phyloP scores from a whole-genome alignment of 1,140 invertebrate species.

The Drosophila kikkawai region DNA sequence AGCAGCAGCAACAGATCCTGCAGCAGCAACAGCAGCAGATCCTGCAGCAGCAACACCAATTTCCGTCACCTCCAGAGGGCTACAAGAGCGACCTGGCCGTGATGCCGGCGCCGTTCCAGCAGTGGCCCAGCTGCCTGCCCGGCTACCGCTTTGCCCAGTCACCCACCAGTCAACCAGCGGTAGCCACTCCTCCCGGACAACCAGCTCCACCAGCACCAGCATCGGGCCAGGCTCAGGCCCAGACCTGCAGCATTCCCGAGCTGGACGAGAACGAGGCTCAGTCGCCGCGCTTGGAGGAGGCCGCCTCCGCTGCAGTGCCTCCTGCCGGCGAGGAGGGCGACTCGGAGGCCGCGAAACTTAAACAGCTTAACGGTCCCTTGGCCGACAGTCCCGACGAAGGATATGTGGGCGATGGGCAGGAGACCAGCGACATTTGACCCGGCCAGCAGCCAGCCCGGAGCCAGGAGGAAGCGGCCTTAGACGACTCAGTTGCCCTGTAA shows the following conservation, averaged over 20 bases:
- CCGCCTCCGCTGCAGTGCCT: constrained; percentile 57
- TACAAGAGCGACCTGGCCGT: constrained; percentile 86
- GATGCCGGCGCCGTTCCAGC: constrained; percentile 64
- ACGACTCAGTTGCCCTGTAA: constrained; percentile 84
- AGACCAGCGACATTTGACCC: constrained; percentile 87
- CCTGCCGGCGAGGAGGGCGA: constrained; percentile 83
- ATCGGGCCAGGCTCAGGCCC: constrained; percentile 35
- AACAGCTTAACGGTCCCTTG: constrained; percentile 86
- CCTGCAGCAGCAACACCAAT: constrained; percentile 85
- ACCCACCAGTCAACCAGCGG: constrained; percentile 40
- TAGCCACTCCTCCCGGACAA: constrained; percentile 8
- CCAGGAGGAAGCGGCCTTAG: constrained; percentile 62
- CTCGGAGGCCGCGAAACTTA: constrained; percentile 69
- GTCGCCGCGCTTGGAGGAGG: constrained; percentile 56
- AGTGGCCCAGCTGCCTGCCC: constrained; percentile 86
- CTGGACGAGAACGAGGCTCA: constrained; percentile 70
- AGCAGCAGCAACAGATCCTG: constrained; percentile 64
- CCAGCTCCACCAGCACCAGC: constrained; percentile 50
- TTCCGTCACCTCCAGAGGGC: constrained; percentile 90
- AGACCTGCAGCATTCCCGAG: constrained; percentile 68
- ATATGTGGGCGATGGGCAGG: constrained; percentile 91
- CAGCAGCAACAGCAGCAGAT: constrained; percentile 76
- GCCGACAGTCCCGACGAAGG: constrained; percentile 95
- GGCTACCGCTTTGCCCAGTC: constrained; percentile 82
- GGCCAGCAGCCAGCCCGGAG: constrained; percentile 27